These are phyloP conservation scores for Poecilia wingei DNA, from an alignment of 2,797 vertebrate species.

Conservation along the genomic window DNA sequence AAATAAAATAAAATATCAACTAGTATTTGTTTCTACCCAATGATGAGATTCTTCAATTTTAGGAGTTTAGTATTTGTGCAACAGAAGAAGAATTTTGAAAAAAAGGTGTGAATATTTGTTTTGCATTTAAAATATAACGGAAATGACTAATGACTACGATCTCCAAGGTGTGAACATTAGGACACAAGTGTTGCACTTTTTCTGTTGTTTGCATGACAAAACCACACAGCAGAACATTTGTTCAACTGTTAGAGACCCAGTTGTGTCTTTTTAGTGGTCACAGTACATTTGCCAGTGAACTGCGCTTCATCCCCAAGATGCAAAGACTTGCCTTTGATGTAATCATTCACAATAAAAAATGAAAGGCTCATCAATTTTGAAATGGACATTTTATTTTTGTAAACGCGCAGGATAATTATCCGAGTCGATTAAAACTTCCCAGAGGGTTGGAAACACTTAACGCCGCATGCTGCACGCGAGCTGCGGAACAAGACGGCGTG, in stretches of 20 bases:
- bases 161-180: slow-evolving; percentile 55
- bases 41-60: slow-evolving; percentile 6
- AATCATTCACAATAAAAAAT: slow-evolving; percentile 82
- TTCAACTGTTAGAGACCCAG: slow-evolving; percentile 73
- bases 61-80: slow-evolving; percentile 2
- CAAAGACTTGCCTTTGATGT: slow-evolving; percentile 74
- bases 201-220: slow-evolving; percentile 43
- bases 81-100: slow-evolving; percentile 7
- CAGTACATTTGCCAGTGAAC: slow-evolving; percentile 85
- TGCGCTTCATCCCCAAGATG: slow-evolving; percentile 78
- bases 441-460: slow-evolving; percentile 84
- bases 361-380: slow-evolving; percentile 86
- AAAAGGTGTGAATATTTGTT: slow-evolving; percentile 50
- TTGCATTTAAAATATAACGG: slow-evolving; percentile 26
- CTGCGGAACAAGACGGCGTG: slow-evolving; percentile 67
- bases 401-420: slow-evolving; percentile 85
- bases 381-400: slow-evolving; percentile 86
- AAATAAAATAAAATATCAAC: neutral
- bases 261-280: slow-evolving; percentile 82
- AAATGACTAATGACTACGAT: slow-evolving; percentile 60
- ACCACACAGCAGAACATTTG: slow-evolving; percentile 38
- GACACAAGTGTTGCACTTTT: slow-evolving; percentile 37
- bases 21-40: neutral
- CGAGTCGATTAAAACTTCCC: slow-evolving; percentile 85
- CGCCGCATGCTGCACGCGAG: slow-evolving; percentile 71